Base-by-base conservation (phyloP, 2,888 invertebrate genomes). In the Notocelia uddmanniana region DNA sequence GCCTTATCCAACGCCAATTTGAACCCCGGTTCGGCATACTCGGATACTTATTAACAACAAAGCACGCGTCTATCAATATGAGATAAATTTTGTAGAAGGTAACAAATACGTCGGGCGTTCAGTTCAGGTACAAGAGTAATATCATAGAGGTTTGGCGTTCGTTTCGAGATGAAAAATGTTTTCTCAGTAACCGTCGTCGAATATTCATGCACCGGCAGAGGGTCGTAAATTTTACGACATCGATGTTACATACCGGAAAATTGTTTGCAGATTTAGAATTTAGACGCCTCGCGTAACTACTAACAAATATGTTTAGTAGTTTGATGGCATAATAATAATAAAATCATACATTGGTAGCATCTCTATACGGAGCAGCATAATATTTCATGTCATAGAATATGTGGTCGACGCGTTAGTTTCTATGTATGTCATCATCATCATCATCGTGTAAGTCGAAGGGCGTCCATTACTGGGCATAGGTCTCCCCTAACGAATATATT, bases 61-160 rank as follows among this genome's bases (percentile, higher is more conserved):
- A 85, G 85, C 85, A 86, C 85, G 85, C 83, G 83, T 85, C 45
- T 45, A 45, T 45, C 83, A 86, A 89, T 91, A 89, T 90, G 62
- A 68, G 67, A 72, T 87, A 89, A 85, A 89, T 88, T 88, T 88
- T 84, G 84, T 83, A 74, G 78, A 78, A 85, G 81, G 83, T 85
- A 90, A 88, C 85, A 89, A n/a, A 89, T 87, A 90, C 87, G 90
- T 87, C 79, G 83, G 31, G 76, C 80, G 83, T 84, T 86, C 83
- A 87, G 88, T 83, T 89, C 68, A 72, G 72, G 68, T 89, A 86
- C 85, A 85, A 85, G 85, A 86, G 85, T 85, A 89, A 89, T 90
- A 89, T 87, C 82, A 78, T 80, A 77, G 79, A 80, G 79, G 81
- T 82, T 82, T 80, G 78, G 80, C 82, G 83, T 82, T 83, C 85